phyloP scores from a whole-genome alignment of 2,888 invertebrate genomes.

The Drosophila recens region DNA sequence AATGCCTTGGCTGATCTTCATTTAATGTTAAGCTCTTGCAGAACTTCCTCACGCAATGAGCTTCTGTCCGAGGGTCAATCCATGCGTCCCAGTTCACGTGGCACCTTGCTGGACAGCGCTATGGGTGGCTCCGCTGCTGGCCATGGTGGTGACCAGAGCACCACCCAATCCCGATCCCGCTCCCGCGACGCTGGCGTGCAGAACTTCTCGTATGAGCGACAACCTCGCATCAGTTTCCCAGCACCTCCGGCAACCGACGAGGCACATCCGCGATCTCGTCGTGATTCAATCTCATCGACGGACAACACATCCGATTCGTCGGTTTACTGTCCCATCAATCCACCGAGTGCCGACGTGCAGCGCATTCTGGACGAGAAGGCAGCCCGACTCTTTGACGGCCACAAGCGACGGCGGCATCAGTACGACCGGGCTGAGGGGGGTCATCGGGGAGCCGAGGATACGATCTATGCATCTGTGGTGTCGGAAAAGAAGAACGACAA shows the following conservation, averaged over 20 bases:
- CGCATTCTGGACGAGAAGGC: conserved; percentile 84
- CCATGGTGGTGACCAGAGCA: conserved; percentile 56
- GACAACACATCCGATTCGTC: conserved; percentile 85
- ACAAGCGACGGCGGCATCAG: conserved; percentile 79
- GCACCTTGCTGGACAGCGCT: conserved; percentile 65
- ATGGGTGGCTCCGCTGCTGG: conserved; percentile 30
- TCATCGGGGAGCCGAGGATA: conserved; percentile 65
- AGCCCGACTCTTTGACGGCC: conserved; percentile 81
- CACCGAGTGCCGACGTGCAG: conserved; percentile 83
- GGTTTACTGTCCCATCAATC: conserved; percentile 84
- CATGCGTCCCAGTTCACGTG: conserved; percentile 71
- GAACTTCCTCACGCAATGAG: conserved; percentile 82
- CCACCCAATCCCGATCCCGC: conserved; percentile 29
- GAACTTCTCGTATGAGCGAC: conserved; percentile 82
- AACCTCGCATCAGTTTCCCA: conserved; percentile 76
- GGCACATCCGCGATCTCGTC: conserved; percentile 64
- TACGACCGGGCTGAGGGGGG: conserved; percentile 82
- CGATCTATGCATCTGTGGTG: conserved; percentile 82
- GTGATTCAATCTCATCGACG: conserved; percentile 81
- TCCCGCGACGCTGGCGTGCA: conserved; percentile 81
- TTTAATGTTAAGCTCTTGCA: conserved; percentile 31
- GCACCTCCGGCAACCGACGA: conserved; percentile 67
- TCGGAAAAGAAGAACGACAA: conserved; percentile 80
- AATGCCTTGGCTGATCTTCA: neutral
- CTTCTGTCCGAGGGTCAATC: conserved; percentile 80